phyloP scores from a whole-genome alignment of 1,140 invertebrate genomes.

The Psilanteris sp. region DNA sequence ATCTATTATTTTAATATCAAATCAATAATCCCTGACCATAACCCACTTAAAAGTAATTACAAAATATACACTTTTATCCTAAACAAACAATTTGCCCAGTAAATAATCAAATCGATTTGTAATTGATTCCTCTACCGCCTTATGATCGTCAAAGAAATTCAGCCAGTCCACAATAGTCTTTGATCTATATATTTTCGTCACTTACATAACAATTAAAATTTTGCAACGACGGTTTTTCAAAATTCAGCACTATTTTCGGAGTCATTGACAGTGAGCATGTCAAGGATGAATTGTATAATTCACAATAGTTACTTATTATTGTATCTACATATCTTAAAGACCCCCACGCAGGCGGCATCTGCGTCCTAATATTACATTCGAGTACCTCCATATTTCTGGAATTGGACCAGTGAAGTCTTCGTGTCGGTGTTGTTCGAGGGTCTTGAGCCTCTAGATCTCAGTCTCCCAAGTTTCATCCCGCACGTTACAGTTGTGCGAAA shows the following conservation, averaged over 20 bases:
- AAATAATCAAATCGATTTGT: too few species aligned
- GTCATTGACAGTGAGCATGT: conserved; percentile 58
- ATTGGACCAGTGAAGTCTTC: conserved; percentile 70
- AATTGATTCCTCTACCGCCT: too few species aligned
- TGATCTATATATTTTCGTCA: too few species aligned
- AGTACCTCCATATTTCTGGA: conserved; percentile 78
- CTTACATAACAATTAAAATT: too few species aligned
- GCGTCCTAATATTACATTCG: conserved; percentile 69
- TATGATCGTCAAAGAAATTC: too few species aligned
- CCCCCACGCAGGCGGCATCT: conserved; percentile 47
- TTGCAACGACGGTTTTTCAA: too few species aligned
- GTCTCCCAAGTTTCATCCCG: conserved; percentile 73
- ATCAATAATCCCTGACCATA: too few species aligned
- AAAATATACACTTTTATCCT: too few species aligned
- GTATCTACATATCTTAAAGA: conserved; percentile 44
- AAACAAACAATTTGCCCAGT: too few species aligned
- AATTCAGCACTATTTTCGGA: conserved; percentile 2
- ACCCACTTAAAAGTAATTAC: too few species aligned
- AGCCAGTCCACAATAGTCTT: too few species aligned
- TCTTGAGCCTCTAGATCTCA: conserved; percentile 68
- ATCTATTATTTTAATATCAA: too few species aligned
- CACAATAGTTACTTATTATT: conserved; percentile 45
- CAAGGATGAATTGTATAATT: conserved; percentile 57
- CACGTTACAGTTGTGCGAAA: conserved; percentile 66
- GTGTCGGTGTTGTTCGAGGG: conserved; percentile 63